phyloP scores from a whole-genome alignment of 2,113 vertebrate genomes.

The Hylia prasina region DNA sequence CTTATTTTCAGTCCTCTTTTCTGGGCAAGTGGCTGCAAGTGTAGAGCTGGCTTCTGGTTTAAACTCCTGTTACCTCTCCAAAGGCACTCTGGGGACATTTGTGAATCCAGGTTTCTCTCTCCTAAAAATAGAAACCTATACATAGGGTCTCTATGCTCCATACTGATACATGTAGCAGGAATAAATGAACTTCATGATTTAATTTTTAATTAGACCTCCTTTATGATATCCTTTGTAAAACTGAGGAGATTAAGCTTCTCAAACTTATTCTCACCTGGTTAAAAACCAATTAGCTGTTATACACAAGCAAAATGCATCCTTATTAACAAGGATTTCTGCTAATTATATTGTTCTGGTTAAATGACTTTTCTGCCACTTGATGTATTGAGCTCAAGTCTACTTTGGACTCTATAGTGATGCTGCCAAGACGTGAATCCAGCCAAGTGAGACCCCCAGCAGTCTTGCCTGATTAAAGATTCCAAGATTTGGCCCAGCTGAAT shows the following conservation, averaged over 20 bases:
- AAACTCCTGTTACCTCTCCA: neutral
- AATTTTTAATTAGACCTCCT: slow-evolving; percentile 14
- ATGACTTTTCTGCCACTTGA: neutral
- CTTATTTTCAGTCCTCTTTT: neutral
- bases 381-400: neutral
- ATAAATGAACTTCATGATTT: slow-evolving; percentile 8
- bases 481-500: neutral
- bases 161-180: neutral
- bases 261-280: slow-evolving; percentile 37
- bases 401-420: neutral
- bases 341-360: slow-evolving; percentile 27
- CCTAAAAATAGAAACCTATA: neutral
- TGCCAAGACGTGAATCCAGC: neutral
- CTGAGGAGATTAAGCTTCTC: slow-evolving; percentile 4
- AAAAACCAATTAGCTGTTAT: slow-evolving; percentile 17
- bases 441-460: neutral
- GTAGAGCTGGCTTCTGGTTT: neutral
- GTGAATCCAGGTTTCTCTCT: slow-evolving; percentile 2
- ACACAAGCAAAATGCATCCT: neutral
- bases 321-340: slow-evolving; percentile 6
- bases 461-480: neutral
- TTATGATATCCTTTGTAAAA: slow-evolving; percentile 13
- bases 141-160: neutral
- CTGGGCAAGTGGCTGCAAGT: neutral
- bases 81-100: neutral